Percentiles rank a stretch among this genome's conserved stretches.
Conservation (phyloP, 2,113 vertebrate species). For the Mastomys natalensis region DNA sequence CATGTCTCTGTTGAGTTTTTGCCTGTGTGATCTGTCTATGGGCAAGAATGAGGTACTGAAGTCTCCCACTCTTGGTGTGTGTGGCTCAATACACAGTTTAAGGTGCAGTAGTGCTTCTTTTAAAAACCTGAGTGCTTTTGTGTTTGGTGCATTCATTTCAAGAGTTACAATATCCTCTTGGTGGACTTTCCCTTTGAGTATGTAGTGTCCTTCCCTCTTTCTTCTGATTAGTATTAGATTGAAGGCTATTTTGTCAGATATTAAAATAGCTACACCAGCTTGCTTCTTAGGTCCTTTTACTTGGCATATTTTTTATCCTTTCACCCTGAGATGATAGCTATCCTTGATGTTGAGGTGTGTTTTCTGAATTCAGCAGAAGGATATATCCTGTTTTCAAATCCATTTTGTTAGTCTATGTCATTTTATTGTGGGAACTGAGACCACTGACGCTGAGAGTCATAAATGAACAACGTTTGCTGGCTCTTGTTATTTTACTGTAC, state of each 20-base stretch:
- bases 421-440: background rate
- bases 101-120: background rate
- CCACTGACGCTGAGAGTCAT: background rate
- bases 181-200: background rate
- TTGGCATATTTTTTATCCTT: background rate
- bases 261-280: background rate
- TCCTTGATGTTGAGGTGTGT: background rate
- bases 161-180: background rate
- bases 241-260: background rate
- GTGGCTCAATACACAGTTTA: background rate
- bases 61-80: background rate
- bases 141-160: background rate
- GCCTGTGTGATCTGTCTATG: background rate
- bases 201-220: background rate
- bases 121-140: background rate
- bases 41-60: background rate
- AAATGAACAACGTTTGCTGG: background rate
- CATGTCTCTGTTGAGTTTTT: background rate
- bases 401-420: background rate
- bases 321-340: background rate
- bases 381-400: background rate
- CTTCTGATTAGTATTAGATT: background rate
- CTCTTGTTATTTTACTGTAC: background rate
- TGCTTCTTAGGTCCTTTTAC: background rate
- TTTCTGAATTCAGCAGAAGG: background rate